These are phyloP conservation scores for Thysanoteuthis rhombus DNA, from an alignment of 2,888 invertebrate species.

Conservation along the genomic window DNA sequence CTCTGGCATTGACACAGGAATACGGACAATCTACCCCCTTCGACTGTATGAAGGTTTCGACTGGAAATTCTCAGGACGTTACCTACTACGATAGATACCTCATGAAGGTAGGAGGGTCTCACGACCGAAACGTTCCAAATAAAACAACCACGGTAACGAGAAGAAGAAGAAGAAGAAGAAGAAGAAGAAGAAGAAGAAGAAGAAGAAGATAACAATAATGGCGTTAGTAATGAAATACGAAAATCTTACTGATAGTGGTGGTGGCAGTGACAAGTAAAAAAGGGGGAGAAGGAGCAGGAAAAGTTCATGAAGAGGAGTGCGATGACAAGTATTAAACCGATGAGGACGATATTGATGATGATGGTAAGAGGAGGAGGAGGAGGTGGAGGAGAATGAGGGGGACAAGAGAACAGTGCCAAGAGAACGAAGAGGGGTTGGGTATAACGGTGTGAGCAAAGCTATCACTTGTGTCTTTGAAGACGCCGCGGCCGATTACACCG, in stretches of 20 bases:
- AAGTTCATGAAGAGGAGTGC: not conserved
- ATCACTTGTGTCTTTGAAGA: not conserved
- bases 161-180: too few species aligned
- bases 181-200: too few species aligned
- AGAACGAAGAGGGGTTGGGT: not conserved
- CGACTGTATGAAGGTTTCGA: too few species aligned
- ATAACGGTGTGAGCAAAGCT: not conserved
- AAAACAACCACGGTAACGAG: too few species aligned
- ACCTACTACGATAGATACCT: too few species aligned
- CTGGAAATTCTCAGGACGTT: too few species aligned
- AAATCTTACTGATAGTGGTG: not conserved
- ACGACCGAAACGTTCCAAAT: too few species aligned
- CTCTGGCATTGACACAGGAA: too few species aligned
- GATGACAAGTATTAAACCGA: not conserved
- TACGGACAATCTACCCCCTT: too few species aligned
- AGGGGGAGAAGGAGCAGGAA: not conserved
- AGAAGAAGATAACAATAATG: too few species aligned
- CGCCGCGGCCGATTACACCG: constrained; percentile 12
- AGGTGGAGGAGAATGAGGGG: not conserved
- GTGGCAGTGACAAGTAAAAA: not conserved
- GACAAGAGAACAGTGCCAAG: not conserved
- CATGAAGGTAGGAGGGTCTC: too few species aligned
- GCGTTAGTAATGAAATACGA: too few species aligned
- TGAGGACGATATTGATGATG: not conserved
- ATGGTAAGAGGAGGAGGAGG: not conserved